Evolutionary conservation across 2,888 invertebrate genomes (phyloP), one percentile per base, ranked within the genome.

Genomic region (Dilophus febrilis): DNA sequence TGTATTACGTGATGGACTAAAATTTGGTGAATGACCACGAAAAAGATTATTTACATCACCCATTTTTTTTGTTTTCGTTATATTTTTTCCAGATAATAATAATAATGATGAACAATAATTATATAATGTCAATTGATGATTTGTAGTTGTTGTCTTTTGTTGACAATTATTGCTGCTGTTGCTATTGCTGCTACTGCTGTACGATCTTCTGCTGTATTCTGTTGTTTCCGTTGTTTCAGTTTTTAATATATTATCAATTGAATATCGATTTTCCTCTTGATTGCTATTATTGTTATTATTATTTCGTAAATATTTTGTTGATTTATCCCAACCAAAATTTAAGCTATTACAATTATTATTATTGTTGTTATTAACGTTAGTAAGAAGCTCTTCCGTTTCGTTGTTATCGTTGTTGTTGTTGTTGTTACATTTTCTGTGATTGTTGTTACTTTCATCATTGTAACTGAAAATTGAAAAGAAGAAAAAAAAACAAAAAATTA

Each of bases 1-100:
- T 36, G 47, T 46, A 44, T 45, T 49, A 39, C 47, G 37, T 12
- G 48, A 48, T 38, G 49, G 50, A 43, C 49, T 48, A 41, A 49
- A 50, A 38, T 49, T 45, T 16, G 50, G 50, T 28, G 50, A 49
- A 37, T 48, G 48, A 8, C 50, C 49, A n/a, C 49, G 44, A 31
- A 33, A 40, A 35, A 46, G 35, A n/a, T n/a, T n/a, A 38, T 46
- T 46, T 31, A 48, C 35, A 37, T 50, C 50, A 34, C 44, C 44
- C 49, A 49, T 49, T 43, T 44, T 46, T 12, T 35, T 32, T 6
- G 18, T 30, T 34, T n/a, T 28, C 4, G 19, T 28, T 18, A 3
- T 3, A 18, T 3, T 17, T 12, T 2, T 34, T 17, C 12, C 18
- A 17, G 16, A 7, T n/a, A n/a, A n/a, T n/a, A n/a, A n/a, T n/a